Evolutionary conservation across 2,888 invertebrate genomes (phyloP).

Genomic region (Drosophila niveifrons): DNA sequence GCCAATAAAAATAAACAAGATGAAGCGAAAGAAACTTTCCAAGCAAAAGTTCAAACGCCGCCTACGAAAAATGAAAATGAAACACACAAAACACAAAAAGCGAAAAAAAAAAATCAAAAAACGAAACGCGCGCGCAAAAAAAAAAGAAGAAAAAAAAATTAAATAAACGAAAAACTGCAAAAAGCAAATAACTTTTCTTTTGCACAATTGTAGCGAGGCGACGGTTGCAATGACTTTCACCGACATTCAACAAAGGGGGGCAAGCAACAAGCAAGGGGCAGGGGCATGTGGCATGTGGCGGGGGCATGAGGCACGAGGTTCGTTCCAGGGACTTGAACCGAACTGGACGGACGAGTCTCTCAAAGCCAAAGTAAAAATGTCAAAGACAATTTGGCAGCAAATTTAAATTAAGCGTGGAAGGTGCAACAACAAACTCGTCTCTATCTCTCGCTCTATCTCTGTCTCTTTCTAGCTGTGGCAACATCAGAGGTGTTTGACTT

Average conservation of each 20-base stretch:
- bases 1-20: conserved; percentile 79
- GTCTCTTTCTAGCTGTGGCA: neutral
- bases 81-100: conserved; percentile 27
- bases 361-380: conserved; percentile 51
- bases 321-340: conserved; percentile 33
- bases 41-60: conserved; percentile 76
- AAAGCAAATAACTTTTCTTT: conserved; percentile 76
- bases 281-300: neutral
- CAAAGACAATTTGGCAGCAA: conserved; percentile 73
- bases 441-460: neutral
- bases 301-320: neutral
- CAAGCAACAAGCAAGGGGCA: neutral
- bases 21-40: conserved; percentile 68
- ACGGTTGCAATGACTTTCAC: conserved; percentile 71
- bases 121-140: conserved; percentile 10
- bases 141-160: conserved; percentile 24
- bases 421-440: neutral
- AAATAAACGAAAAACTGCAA: conserved; percentile 60
- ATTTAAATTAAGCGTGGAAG: conserved; percentile 58
- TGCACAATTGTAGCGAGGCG: conserved; percentile 78
- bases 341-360: conserved; percentile 15
- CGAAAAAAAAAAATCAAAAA: conserved; percentile 15
- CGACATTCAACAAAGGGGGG: conserved; percentile 64
- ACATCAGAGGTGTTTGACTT: conserved; percentile 7
- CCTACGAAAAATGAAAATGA: conserved; percentile 65